Evolutionary conservation across 2,888 invertebrate genomes (phyloP), one percentile per base, ranked within the genome.

Genomic region (Uloborus plumipes): DNA sequence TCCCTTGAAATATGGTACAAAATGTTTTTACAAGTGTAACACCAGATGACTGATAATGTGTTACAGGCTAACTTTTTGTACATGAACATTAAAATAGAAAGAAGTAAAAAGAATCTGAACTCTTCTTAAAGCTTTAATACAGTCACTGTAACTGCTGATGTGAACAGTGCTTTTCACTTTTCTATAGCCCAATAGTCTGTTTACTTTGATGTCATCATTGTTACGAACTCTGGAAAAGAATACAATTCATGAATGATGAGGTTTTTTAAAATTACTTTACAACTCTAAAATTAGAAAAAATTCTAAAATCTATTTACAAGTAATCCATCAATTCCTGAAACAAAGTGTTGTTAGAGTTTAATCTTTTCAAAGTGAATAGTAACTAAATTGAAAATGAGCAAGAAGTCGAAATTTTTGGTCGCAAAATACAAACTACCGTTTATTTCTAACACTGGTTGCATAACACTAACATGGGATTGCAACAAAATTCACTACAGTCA

Each of bases 181-280:
- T 73, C 55, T 64, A 53, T 18, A 71, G 16, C 50, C n/a, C 39
- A 59, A 16, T 13, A 31, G 14, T n/a, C 50, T 49, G 53, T 64
- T 86, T 84, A 86, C 85, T 86, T 86, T 78, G 86, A 86, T 86
- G 86, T 86, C 86, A 86, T 86, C 86, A 86, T 86, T 58, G 86
- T 86, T 39, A 86, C 86, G 70, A 86, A 86, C 78, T 86, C 86
- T 86, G 83, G 31, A 73, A 66, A 49, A 70, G 67, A 75, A 74
- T 31, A 70, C 31, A 72, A 26, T 26, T 20, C 2, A 31, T 31
- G 31, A n/a, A n/a, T n/a, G n/a, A n/a, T n/a, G n/a, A n/a, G n/a
- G n/a, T n/a, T n/a, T n/a, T n/a, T n/a, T n/a, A n/a, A n/a, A n/a
- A n/a, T n/a, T n/a, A n/a, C n/a, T n/a, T n/a, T n/a, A n/a, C n/a